Evolutionary conservation across 92 coral and sea anemone species (phyloP).

Genomic region (Desmophyllum pertusum): DNA sequence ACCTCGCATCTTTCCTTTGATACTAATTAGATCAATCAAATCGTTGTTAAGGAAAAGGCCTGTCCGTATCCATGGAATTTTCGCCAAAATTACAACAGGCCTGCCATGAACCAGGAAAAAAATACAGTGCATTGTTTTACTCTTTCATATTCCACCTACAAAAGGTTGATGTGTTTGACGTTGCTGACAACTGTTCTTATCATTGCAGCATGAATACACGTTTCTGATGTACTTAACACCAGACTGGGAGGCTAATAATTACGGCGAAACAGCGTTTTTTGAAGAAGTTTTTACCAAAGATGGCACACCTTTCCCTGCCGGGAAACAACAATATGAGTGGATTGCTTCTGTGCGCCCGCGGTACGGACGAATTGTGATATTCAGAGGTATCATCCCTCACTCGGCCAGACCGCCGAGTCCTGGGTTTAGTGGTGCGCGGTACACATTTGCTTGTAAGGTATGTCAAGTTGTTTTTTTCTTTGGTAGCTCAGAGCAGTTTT

Average conservation of each 20-base stretch:
- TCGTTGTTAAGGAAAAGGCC: no score
- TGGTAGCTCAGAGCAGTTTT: no score
- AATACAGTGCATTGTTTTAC: no score
- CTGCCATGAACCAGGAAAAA: no score
- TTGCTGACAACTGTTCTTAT: background rate
- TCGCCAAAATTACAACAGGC: no score
- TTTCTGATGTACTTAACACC: conserved; percentile 90
- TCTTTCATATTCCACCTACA: background rate
- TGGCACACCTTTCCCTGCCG: conserved; percentile 62
- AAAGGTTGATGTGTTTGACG: no score
- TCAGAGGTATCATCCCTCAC: conserved; percentile 94
- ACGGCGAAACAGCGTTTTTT: conserved; percentile 92
- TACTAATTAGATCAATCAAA: no score
- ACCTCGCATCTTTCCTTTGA: no score
- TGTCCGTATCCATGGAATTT: no score
- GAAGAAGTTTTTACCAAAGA: conserved; percentile 64
- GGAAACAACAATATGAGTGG: conserved; percentile 87
- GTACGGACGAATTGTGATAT: conserved; percentile 89
- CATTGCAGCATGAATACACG: conserved; percentile 86
- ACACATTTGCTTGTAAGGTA: conserved; percentile 98
- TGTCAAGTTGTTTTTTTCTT: background rate
- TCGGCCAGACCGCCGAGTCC: conserved; percentile 99
- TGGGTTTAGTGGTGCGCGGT: conserved; percentile 85
- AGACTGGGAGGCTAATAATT: conserved; percentile 87
- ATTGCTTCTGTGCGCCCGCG: conserved; percentile 90